A percentile compares a stretch with the other conserved stretches of the same genome.
Evolutionary conservation across 2,888 invertebrate species (phyloP).

Genomic region (Pollenia angustigena): DNA sequence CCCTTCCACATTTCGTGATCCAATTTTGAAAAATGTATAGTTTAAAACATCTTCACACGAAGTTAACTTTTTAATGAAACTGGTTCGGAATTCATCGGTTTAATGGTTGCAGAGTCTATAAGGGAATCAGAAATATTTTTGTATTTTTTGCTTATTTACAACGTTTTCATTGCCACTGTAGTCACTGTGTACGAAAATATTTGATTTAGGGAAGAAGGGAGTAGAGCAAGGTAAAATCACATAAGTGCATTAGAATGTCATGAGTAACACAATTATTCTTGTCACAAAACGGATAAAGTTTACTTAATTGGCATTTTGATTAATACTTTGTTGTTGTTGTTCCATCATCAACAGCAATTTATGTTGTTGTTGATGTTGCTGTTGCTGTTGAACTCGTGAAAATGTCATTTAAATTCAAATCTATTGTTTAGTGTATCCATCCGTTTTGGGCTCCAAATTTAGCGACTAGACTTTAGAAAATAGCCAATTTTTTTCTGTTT

Average conservation of each 20-base stretch:
- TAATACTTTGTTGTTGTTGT: conserved; percentile 43
- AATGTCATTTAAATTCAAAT: conserved; percentile 49
- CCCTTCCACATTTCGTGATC: too few relatives aligned
- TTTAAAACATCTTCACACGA: too few relatives aligned
- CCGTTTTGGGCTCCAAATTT: neutral
- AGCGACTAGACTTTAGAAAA: too few relatives aligned
- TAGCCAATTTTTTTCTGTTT: neutral
- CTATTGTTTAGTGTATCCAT: conserved; percentile 15
- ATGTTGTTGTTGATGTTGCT: neutral
- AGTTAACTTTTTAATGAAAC: too few relatives aligned
- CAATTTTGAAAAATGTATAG: too few relatives aligned
- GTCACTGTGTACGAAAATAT: neutral
- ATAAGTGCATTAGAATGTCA: neutral
- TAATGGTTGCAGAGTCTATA: too few relatives aligned
- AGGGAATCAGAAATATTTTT: too few relatives aligned
- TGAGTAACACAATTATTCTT: neutral
- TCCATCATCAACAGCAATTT: conserved; percentile 15
- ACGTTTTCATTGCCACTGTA: too few relatives aligned
- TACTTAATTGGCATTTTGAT: conserved; percentile 57
- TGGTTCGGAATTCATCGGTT: too few relatives aligned
- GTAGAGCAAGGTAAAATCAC: neutral
- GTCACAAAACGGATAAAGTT: conserved; percentile 29
- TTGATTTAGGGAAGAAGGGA: neutral
- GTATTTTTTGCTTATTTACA: too few relatives aligned
- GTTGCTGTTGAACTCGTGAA: neutral